These are phyloP conservation scores for Enteromius fasciolatus DNA, from an alignment of 2,797 vertebrate genomes.

Conservation along the genomic window DNA sequence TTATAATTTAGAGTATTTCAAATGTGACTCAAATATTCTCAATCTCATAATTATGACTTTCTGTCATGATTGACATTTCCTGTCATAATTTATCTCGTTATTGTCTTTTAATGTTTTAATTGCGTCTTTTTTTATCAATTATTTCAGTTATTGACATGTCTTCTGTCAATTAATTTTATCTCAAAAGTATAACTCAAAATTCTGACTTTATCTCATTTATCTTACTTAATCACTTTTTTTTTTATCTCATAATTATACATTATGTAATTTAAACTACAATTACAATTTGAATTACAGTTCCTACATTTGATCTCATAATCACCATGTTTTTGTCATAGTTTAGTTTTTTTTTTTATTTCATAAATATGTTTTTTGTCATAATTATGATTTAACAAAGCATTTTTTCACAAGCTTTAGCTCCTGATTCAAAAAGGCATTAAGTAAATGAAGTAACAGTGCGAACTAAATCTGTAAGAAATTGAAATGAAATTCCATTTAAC, in stretches of 20 bases:
- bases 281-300: not conserved
- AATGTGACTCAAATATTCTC: not conserved
- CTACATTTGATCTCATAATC: not conserved
- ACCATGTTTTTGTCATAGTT: not conserved
- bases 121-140: not conserved
- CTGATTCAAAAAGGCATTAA: not conserved
- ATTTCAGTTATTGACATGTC: not conserved
- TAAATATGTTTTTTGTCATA: not conserved
- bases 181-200: not conserved
- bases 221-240: not conserved
- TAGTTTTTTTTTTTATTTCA: not conserved
- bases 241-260: not conserved
- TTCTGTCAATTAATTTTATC: not conserved
- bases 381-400: constrained; percentile 3
- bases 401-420: not conserved
- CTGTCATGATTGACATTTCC: not conserved
- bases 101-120: not conserved
- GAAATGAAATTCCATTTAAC: not conserved
- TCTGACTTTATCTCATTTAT: not conserved
- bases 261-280: not conserved
- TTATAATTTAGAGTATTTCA: not conserved
- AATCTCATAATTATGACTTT: no score
- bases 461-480: not conserved
- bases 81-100: not conserved
- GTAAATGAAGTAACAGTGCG: not conserved